These are phyloP conservation scores for Steatornis caripensis DNA, from an alignment of 2,113 vertebrate genomes.

Conservation along the genomic window DNA sequence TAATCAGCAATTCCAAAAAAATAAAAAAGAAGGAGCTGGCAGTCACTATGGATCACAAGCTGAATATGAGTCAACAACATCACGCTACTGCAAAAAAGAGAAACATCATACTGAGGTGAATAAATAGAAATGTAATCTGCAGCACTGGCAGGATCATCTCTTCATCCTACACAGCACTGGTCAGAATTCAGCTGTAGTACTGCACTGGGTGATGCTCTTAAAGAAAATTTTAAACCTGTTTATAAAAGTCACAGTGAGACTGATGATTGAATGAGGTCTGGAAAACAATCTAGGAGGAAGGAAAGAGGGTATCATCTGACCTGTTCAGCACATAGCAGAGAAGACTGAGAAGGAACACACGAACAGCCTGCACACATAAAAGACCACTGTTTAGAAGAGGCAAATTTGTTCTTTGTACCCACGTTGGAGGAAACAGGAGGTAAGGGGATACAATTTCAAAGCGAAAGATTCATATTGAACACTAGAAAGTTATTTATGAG, in stretches of 20 bases:
- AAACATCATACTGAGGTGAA: not conserved
- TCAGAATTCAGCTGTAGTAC: not conserved
- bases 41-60: slow-evolving; percentile 24
- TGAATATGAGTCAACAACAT: slow-evolving; percentile 46
- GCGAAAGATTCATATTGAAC: not conserved
- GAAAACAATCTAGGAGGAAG: not conserved
- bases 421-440: not conserved
- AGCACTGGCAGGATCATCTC: not conserved
- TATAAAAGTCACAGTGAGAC: not conserved
- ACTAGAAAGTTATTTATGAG: not conserved
- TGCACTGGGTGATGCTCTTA: not conserved
- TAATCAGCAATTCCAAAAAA: not conserved
- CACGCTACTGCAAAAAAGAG: not conserved
- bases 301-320: not conserved
- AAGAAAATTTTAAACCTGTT: not conserved
- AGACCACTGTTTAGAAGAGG: not conserved
- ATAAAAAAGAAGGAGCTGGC: not conserved
- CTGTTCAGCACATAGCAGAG: not conserved
- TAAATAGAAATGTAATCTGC: slow-evolving; percentile 22
- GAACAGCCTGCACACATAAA: not conserved
- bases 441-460: not conserved
- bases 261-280: not conserved
- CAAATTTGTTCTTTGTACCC: not conserved
- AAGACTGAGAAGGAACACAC: not conserved
- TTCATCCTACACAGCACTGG: not conserved